Conservation (phyloP, 1,140 invertebrate species). For the Vanessa atalanta region DNA sequence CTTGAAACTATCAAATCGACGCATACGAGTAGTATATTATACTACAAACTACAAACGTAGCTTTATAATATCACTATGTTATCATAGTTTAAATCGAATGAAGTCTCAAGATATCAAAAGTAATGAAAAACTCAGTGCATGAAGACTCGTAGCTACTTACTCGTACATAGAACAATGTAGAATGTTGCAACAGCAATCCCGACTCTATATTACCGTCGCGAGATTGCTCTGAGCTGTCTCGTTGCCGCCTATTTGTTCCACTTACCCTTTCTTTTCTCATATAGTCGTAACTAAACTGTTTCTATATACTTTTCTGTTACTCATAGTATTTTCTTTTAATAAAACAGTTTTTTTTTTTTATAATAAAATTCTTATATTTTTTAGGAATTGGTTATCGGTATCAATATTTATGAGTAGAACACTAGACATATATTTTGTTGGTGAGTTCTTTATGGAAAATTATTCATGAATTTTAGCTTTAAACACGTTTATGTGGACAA, state of each 20-base stretch:
- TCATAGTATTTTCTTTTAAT: neutral
- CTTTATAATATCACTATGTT: no score
- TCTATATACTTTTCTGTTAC: neutral
- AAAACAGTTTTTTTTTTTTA: neutral
- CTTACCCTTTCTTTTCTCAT: constrained; percentile 21
- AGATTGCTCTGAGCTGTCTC: constrained; percentile 25
- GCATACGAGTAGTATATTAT: no score
- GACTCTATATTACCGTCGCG: constrained; percentile 6
- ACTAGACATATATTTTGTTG: no score
- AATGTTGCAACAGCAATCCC: constrained; percentile 9
- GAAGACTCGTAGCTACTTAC: neutral
- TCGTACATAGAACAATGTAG: neutral
- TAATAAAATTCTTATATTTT: neutral
- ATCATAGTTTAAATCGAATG: neutral
- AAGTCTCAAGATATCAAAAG: constrained; percentile 3
- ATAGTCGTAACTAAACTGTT: constrained; percentile 6
- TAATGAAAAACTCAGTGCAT: neutral
- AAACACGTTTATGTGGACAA: no score
- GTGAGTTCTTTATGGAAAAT: no score
- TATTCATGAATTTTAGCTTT: no score
- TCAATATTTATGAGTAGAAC: neutral
- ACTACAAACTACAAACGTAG: no score
- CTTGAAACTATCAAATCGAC: no score
- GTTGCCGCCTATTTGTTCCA: constrained; percentile 25
- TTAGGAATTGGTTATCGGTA: neutral